Percentiles rank a stretch among this genome's conserved stretches.
These are phyloP conservation scores for Molanna angustata DNA, from an alignment of 2,888 invertebrate species.

Conservation along the genomic window DNA sequence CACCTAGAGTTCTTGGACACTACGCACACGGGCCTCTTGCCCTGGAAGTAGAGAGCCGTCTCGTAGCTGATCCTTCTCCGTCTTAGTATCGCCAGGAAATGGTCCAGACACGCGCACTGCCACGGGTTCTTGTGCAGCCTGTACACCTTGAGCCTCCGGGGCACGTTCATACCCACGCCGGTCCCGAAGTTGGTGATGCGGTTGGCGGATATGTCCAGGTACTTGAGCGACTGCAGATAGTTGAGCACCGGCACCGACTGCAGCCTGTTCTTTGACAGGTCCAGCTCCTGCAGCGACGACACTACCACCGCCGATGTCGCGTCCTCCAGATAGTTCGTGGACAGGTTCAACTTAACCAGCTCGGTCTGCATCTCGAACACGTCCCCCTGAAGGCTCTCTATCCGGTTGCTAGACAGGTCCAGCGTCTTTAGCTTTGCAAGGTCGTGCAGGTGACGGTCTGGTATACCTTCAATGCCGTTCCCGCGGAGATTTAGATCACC, in stretches of 20 bases:
- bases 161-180: slow-evolving; percentile 17
- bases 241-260: slow-evolving; percentile 12
- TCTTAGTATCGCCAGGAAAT: slow-evolving; percentile 15
- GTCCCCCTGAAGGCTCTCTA: slow-evolving; percentile 11
- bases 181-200: slow-evolving; percentile 21
- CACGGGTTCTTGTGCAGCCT: slow-evolving; percentile 25
- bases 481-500: slow-evolving; percentile 17
- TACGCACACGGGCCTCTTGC: slow-evolving; percentile 24
- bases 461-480: slow-evolving; percentile 18
- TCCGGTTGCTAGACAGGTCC: slow-evolving; percentile 22
- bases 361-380: slow-evolving; percentile 10
- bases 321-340: slow-evolving; percentile 18
- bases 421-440: slow-evolving; percentile 9
- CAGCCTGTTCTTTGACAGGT: slow-evolving; percentile 23
- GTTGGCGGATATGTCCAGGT: slow-evolving; percentile 23
- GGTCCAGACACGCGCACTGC: slow-evolving; percentile 27
- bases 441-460: slow-evolving; percentile 19
- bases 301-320: slow-evolving; percentile 4
- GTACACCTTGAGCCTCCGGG: slow-evolving; percentile 18
- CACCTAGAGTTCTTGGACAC: slow-evolving; percentile 16
- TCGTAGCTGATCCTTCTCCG: slow-evolving; percentile 19
- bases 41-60: slow-evolving; percentile 16
- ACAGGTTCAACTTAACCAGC: slow-evolving; percentile 22
- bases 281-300: slow-evolving; percentile 12
- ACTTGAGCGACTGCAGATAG: slow-evolving; percentile 2